Percentiles rank a stretch among this genome's conserved stretches.
These are phyloP conservation scores for Hypotaenidia philippensis DNA, from an alignment of 2,797 vertebrate species.

Conservation along the genomic window DNA sequence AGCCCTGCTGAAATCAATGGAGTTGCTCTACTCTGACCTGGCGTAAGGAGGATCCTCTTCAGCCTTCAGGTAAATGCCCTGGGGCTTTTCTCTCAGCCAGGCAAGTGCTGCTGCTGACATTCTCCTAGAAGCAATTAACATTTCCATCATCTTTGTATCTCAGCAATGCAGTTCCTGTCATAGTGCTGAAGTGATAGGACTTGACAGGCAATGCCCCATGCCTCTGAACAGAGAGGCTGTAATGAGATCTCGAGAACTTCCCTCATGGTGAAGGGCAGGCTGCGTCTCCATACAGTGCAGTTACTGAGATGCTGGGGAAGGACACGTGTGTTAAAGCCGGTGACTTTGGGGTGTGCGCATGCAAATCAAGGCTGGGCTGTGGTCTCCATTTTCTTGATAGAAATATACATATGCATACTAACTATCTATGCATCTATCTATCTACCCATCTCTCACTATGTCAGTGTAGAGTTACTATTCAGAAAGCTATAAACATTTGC, in stretches of 20 bases:
- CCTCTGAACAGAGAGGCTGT: neutral
- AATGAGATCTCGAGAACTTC: neutral
- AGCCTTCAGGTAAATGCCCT: constrained; percentile 10
- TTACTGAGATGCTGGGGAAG: neutral
- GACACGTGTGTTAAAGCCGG: neutral
- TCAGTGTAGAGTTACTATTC: neutral
- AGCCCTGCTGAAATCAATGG: neutral
- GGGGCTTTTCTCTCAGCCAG: neutral
- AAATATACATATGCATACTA: neutral
- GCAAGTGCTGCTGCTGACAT: neutral
- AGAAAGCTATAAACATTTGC: neutral
- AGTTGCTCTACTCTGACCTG: neutral
- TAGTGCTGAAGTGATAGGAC: neutral
- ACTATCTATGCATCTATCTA: neutral
- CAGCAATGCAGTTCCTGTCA: neutral
- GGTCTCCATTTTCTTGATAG: neutral
- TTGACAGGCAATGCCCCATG: neutral
- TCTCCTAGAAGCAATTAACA: constrained; percentile 42
- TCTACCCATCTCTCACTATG: neutral
- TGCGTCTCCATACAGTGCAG: neutral
- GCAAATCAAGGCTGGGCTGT: neutral
- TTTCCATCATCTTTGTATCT: neutral
- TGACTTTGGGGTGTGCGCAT: neutral
- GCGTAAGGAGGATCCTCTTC: neutral
- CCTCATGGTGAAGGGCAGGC: neutral